Base-by-base conservation (phyloP, 1,140 invertebrate species). In the Lineus longissimus region DNA sequence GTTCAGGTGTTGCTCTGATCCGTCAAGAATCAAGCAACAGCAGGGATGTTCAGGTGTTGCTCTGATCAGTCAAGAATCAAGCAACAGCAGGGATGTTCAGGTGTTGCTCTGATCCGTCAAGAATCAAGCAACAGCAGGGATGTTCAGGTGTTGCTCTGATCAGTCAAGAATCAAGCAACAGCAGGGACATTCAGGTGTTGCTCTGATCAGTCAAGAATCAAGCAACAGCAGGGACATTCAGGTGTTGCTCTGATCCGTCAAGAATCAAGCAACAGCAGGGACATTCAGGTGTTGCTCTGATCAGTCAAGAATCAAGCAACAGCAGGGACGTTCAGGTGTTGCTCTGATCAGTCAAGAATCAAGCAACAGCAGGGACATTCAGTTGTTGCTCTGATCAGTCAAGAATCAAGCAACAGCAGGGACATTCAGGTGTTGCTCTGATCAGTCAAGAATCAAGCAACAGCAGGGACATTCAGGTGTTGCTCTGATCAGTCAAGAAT, bases 261-360 rank as follows among this genome's bases (percentile, higher is more conserved):
- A 58, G 11, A 63, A 60, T 61, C 45, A 60, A 0, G 66, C 70
- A 27, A 59, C 47, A 11, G 36, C 60, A 62, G 74, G 73, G 7
- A n/a, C n/a, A n/a, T n/a, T n/a, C n/a, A 67, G 59, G 60, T 73
- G 66, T n/a, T 66, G 71, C 4, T 74, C 56, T 55, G 72, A 71
- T 19, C 71, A 15, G 33, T 36, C n/a, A 36, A 36, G 33, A 36
- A 36, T 36, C 33, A 4, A 15, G 6, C 6, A 7, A 4, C 33
- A 36, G 4, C 33, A 36, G n/a, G n/a, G n/a, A n/a, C n/a, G n/a
- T n/a, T n/a, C n/a, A n/a, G n/a, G n/a, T n/a, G n/a, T n/a, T n/a
- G n/a, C n/a, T n/a, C n/a, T n/a, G n/a, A n/a, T n/a, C n/a, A n/a
- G n/a, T 59, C 55, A 72, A 58, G 11, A 63, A 60, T 61, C 45